phyloP scores from a whole-genome alignment of 2,888 invertebrate genomes.

The Phlogophora meticulosa region DNA sequence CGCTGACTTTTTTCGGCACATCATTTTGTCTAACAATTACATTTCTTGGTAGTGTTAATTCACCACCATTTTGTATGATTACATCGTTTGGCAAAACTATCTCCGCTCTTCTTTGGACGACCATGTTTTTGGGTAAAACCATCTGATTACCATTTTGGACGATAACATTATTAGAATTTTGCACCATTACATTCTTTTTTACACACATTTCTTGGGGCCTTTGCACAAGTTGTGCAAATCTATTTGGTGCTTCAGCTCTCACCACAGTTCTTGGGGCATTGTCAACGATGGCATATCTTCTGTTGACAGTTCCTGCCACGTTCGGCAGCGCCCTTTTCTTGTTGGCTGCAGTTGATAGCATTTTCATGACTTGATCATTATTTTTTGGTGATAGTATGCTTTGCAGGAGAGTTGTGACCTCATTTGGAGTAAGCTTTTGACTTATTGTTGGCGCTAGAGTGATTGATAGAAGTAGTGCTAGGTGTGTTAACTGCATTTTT shows the following conservation, averaged over 20 bases:
- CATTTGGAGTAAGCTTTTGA: slow-evolving; percentile 52
- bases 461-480: slow-evolving; percentile 37
- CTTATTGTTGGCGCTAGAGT: slow-evolving; percentile 30
- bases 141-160: slow-evolving; percentile 10
- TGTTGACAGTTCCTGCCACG: not conserved
- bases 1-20: slow-evolving; percentile 16
- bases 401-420: slow-evolving; percentile 64
- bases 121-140: slow-evolving; percentile 16
- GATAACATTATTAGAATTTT: slow-evolving; percentile 16
- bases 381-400: slow-evolving; percentile 70
- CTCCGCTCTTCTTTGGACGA: slow-evolving; percentile 11
- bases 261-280: slow-evolving; percentile 22
- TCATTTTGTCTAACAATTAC: slow-evolving; percentile 15
- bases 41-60: not conserved
- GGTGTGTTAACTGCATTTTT: slow-evolving; percentile 41
- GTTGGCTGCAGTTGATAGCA: slow-evolving; percentile 53
- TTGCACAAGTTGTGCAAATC: slow-evolving; percentile 3
- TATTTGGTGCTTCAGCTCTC: slow-evolving; percentile 18
- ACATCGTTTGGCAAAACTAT: slow-evolving; percentile 4
- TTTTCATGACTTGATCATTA: slow-evolving; percentile 65
- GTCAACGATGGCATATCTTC: slow-evolving; percentile 38
- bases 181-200: slow-evolving; percentile 7
- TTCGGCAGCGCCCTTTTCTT: slow-evolving; percentile 1
- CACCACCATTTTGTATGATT: slow-evolving; percentile 17
- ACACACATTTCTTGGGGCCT: not conserved